Base-by-base conservation (phyloP, 1,140 invertebrate species). In the Apis cerana region DNA sequence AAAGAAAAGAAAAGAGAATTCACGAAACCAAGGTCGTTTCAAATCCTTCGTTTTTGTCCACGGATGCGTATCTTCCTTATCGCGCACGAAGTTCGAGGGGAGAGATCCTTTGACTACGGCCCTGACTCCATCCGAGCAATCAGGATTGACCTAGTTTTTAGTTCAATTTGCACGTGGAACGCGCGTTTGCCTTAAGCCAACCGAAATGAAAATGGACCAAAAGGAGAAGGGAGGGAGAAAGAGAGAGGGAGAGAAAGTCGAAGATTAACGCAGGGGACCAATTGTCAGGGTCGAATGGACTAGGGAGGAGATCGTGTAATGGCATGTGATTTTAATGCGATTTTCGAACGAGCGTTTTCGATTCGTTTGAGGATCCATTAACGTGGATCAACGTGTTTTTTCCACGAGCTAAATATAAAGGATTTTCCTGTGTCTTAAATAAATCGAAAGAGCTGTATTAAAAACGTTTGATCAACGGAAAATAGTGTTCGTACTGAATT, bases 141-240 rank as follows among this genome's bases (percentile, higher is more conserved):
- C 88, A 87, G 87, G 85, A 78, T 84, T 90, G 91, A 91, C 90
- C 91, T 61, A 91, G 85, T 88, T 87, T 85, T 75, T 21, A 78
- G 59, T 84, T 78, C 85, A 87, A 88, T 91, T 92, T 86, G 83
- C 86, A 79, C 80, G 69, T 59, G 75, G 84, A 82, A 85, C 75
- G 56, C 75, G 82, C 56, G 52, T 88, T 85, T 75, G 56, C 61
- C 81, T 86, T 91, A 91, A 86, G 85, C 88, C 88, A 85, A 82
- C 90, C 82, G 79, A 84, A 89, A 83, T 81, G 83, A 90, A 90
- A 89, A 86, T 75, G 75, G 56, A 61, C 52, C 58, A 23, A 10
- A n/a, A 23, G 21, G 13, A 23, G 1, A 50, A 68, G 72, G 67
- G n/a, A 54, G 61, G 65, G 52, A 80, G 82, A 33, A 2, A 33